Evolutionary conservation across 2,113 vertebrate genomes (phyloP).

Genomic region (Ammodytes dubius): DNA sequence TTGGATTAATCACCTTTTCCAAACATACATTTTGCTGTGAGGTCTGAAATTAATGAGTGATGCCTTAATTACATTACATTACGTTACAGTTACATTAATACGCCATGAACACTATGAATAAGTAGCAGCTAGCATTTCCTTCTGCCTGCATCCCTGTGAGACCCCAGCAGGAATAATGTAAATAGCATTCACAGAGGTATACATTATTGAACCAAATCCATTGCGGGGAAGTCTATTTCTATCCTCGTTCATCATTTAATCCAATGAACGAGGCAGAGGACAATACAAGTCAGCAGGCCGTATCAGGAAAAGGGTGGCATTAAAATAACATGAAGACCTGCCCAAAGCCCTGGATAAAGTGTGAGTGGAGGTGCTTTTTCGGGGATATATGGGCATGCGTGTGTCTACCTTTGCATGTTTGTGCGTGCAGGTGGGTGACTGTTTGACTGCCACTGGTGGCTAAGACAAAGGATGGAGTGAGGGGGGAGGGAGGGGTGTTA

Average conservation of each 20-base stretch:
- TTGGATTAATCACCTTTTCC: constrained; percentile 26
- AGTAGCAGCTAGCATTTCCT: constrained; percentile 33
- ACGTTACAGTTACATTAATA: constrained; percentile 48
- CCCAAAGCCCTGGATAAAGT: not conserved
- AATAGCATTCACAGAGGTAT: constrained; percentile 72
- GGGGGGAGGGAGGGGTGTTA: constrained; percentile 30
- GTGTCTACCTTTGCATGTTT: constrained; percentile 18
- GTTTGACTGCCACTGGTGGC: constrained; percentile 59
- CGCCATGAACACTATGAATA: constrained; percentile 43
- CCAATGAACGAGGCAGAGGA: constrained; percentile 58
- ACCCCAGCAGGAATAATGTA: constrained; percentile 61
- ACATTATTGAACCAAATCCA: constrained; percentile 74
- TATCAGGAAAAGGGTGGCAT: constrained; percentile 52
- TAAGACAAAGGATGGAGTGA: constrained; percentile 45
- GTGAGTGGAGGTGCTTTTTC: constrained; percentile 2
- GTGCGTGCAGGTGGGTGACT: constrained; percentile 29
- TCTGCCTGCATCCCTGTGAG: constrained; percentile 27
- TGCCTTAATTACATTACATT: too few relatives aligned
- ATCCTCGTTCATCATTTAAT: constrained; percentile 53
- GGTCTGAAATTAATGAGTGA: constrained; percentile 14
- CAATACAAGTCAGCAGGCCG: constrained; percentile 43
- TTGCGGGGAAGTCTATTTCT: constrained; percentile 63
- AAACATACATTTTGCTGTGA: constrained; percentile 18
- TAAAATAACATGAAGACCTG: constrained; percentile 51
- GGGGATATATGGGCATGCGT: not conserved